A percentile compares a stretch with the other conserved stretches of the same genome.
Evolutionary conservation across 2,113 vertebrate species (phyloP).

Genomic region (Sapajus apella): DNA sequence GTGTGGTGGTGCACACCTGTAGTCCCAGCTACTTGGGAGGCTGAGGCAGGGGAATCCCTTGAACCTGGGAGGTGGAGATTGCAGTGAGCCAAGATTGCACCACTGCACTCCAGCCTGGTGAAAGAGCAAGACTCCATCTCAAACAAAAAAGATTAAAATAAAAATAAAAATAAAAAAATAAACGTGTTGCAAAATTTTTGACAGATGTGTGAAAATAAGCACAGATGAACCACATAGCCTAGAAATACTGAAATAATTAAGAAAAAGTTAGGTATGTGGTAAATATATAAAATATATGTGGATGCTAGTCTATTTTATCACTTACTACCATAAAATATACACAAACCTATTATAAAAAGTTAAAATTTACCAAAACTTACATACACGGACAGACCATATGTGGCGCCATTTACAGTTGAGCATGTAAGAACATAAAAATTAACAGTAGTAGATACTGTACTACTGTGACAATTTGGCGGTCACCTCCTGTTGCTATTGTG

Average conservation of each 20-base stretch:
- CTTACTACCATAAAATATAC: background rate
- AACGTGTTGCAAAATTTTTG: background rate
- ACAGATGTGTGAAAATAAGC: background rate
- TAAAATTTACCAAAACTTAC: background rate
- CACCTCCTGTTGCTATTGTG: background rate
- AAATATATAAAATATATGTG: background rate
- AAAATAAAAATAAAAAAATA: background rate
- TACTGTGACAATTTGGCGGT: background rate
- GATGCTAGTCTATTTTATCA: background rate
- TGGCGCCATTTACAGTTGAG: background rate
- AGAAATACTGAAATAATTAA: background rate
- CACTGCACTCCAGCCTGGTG: too few relatives aligned
- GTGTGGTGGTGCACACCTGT: too few relatives aligned
- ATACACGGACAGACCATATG: background rate
- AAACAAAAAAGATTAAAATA: too few relatives aligned
- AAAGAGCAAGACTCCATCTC: too few relatives aligned
- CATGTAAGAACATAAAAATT: background rate
- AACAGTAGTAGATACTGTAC: background rate
- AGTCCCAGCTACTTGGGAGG: too few relatives aligned
- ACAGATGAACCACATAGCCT: background rate
- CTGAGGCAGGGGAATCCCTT: too few relatives aligned
- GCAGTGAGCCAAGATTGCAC: too few relatives aligned
- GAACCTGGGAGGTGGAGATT: too few relatives aligned
- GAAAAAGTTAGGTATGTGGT: background rate
- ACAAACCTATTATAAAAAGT: background rate